Base-by-base conservation (phyloP, 2,113 vertebrate species). In the Pterocles orientalis region DNA sequence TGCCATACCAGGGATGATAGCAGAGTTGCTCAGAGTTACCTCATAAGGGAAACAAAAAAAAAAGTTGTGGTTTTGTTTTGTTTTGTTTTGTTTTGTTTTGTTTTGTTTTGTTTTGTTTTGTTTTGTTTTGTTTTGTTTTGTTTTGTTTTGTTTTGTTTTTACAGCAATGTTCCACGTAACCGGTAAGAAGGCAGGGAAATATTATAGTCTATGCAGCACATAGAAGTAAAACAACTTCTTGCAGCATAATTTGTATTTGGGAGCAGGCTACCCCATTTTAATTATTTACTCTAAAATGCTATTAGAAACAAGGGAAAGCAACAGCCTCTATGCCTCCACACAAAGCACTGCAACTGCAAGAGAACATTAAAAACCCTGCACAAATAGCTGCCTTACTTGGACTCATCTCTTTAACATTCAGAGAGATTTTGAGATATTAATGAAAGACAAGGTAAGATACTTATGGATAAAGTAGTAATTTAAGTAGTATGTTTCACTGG, bases 41-140 rank as follows among this genome's bases (percentile, higher is more conserved):
- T 90, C 33, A 56, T 11, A 53, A 43, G 3, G 17, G 8, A 85
- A 70, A 84, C 5, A 47, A 69, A 83, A 54, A 83, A 54, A 58
- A 18, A 47, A 28, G 3, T 9, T 36, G 1, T 3, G 1, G 1
- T 4, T 18, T 39, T 39, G 39, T 39, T 39, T 39, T 39, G 39
- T 10, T 39, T 39, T 39, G 39, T 10, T 39, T 39, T 39, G 39
- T 56, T 33, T 41, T 13, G 41, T 41, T 41, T 41, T 41, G 39
- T 39, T 39, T 39, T 39, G 39, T 9, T 39, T 39, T 39, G 39
- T 29, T 48, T 18, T 43, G 14, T 64, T 51, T 78, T 47, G n/a
- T n/a, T n/a, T n/a, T n/a, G n/a, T n/a, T n/a, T n/a, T n/a, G n/a
- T 56, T 33, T 39, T 8, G 39, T 39, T 39, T 39, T 39, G 39